phyloP scores from a whole-genome alignment of 2,888 invertebrate species.

The Lasioglossum morio region DNA sequence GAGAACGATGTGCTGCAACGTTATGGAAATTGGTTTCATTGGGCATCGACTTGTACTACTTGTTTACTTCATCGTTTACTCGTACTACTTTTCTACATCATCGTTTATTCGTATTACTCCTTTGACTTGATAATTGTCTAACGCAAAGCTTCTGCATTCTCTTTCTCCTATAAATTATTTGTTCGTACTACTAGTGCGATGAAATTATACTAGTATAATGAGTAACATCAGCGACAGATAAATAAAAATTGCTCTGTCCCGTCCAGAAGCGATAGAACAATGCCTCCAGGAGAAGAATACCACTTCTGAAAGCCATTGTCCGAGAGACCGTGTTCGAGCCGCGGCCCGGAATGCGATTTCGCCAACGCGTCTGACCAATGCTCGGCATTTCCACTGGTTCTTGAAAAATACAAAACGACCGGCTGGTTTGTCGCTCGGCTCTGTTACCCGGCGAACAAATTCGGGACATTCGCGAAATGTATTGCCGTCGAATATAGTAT shows the following conservation, averaged over 20 bases:
- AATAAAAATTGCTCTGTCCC: background rate
- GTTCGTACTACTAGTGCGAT: background rate
- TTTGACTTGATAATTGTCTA: too few relatives aligned
- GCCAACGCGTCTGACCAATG: slow-evolving; percentile 5
- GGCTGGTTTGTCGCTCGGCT: background rate
- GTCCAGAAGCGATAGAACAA: background rate
- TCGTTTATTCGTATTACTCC: too few relatives aligned
- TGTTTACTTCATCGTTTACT: too few relatives aligned
- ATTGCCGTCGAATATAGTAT: background rate
- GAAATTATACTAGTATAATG: background rate
- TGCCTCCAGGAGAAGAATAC: background rate
- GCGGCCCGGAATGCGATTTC: background rate
- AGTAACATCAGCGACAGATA: background rate
- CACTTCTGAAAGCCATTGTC: background rate
- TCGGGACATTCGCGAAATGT: background rate
- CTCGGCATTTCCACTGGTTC: background rate
- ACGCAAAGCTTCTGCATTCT: too few relatives aligned
- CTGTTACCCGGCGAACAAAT: background rate
- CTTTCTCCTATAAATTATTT: too few relatives aligned
- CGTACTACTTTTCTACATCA: too few relatives aligned
- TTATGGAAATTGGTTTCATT: background rate
- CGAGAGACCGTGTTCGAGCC: background rate
- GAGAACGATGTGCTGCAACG: background rate
- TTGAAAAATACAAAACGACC: background rate
- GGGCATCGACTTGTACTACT: too few relatives aligned